phyloP scores from a whole-genome alignment of 2,888 invertebrate species.

The Pterostichus niger region DNA sequence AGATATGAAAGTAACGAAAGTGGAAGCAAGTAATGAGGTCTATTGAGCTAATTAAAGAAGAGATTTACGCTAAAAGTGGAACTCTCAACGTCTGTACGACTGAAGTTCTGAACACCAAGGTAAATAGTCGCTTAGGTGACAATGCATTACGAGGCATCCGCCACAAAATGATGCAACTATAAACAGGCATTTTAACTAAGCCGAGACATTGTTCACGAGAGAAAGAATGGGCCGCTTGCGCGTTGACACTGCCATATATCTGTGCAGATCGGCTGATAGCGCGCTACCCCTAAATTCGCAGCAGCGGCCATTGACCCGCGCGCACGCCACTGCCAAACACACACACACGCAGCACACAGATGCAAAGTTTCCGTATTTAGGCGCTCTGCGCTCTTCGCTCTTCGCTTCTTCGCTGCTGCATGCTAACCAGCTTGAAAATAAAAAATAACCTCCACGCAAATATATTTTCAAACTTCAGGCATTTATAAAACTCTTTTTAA shows the following conservation, averaged over 20 bases:
- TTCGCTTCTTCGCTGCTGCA: background rate
- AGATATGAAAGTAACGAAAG: background rate
- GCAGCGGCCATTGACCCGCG: slow-evolving; percentile 4
- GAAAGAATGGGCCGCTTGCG: slow-evolving; percentile 60
- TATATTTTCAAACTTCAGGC: slow-evolving; percentile 27
- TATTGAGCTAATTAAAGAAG: slow-evolving; percentile 10
- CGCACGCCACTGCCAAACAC: slow-evolving; percentile 32
- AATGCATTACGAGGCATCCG: slow-evolving; percentile 62
- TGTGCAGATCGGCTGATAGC: slow-evolving; percentile 51
- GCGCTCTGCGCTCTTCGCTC: too few relatives aligned
- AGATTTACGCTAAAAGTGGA: slow-evolving; percentile 10
- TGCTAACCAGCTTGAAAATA: slow-evolving; percentile 12
- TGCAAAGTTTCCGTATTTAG: slow-evolving; percentile 35
- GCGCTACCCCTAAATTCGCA: slow-evolving; percentile 35
- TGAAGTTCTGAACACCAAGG: too few relatives aligned
- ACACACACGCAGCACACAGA: slow-evolving; percentile 21
- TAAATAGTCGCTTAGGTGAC: slow-evolving; percentile 33
- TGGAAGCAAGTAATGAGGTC: background rate
- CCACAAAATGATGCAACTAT: slow-evolving; percentile 30
- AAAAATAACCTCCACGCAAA: slow-evolving; percentile 22
- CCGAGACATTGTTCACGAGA: slow-evolving; percentile 58
- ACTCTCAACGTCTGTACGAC: too few relatives aligned
- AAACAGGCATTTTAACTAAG: slow-evolving; percentile 66
- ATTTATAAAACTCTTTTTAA: slow-evolving; percentile 8
- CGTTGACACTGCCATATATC: slow-evolving; percentile 62